These are phyloP conservation scores for Micromys minutus DNA, from an alignment of 2,113 vertebrate species.

Conservation along the genomic window DNA sequence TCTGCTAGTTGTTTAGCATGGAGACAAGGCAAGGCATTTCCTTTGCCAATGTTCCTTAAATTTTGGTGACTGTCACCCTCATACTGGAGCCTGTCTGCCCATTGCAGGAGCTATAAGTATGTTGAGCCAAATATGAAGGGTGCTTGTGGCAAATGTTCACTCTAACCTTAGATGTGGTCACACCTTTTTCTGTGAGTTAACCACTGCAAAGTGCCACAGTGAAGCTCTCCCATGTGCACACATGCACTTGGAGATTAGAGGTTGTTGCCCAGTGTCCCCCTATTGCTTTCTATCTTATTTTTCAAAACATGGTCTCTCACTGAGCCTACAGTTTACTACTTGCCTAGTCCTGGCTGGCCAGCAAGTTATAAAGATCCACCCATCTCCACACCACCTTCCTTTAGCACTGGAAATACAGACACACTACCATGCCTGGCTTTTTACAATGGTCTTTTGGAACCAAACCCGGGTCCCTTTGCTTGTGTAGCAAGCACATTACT, in stretches of 20 bases:
- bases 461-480: background rate
- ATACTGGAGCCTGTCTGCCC: background rate
- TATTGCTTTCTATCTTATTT: background rate
- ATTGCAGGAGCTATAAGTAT: background rate
- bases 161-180: background rate
- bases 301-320: background rate
- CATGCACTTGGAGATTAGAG: background rate
- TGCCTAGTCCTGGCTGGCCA: background rate
- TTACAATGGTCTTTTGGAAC: background rate
- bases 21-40: conserved; percentile 9
- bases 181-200: background rate
- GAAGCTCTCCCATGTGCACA: background rate
- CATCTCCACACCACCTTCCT: background rate
- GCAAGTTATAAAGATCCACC: background rate
- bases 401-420: background rate
- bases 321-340: background rate
- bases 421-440: background rate
- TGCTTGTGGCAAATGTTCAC: background rate
- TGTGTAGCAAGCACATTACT: background rate
- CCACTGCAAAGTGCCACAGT: background rate
- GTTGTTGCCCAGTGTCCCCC: background rate
- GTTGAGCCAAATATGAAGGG: background rate
- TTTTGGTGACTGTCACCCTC: background rate
- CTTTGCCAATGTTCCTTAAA: background rate
- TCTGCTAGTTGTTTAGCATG: conserved; percentile 40